These are phyloP conservation scores for Stenodema calcarata DNA, from an alignment of 2,888 invertebrate genomes.

Conservation along the genomic window DNA sequence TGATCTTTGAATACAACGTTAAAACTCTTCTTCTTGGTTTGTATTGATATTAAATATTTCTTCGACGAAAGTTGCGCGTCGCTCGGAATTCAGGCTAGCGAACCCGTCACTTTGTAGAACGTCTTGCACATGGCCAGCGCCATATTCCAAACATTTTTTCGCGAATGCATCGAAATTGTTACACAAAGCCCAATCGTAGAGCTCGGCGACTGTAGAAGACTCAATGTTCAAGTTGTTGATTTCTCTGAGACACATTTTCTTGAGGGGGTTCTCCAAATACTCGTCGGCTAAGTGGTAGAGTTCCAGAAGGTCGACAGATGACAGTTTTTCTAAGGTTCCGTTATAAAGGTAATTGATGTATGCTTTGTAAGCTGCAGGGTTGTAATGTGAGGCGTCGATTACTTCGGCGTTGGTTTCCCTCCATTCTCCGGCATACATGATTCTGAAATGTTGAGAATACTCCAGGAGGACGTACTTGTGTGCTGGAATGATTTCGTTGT, in stretches of 20 bases:
- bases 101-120: slow-evolving; percentile 14
- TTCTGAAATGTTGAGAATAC: neutral
- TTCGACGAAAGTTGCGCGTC: slow-evolving; percentile 3
- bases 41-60: neutral
- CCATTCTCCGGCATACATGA: slow-evolving; percentile 4
- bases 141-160: neutral
- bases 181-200: slow-evolving; percentile 9
- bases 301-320: slow-evolving; percentile 10
- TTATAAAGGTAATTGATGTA: slow-evolving; percentile 4
- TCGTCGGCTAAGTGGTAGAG: slow-evolving; percentile 29
- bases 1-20: too few species aligned
- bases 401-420: neutral
- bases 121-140: slow-evolving; percentile 7
- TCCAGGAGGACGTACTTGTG: slow-evolving; percentile 10
- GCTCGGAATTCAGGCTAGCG: neutral
- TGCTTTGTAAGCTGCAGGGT: slow-evolving; percentile 11
- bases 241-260: neutral
- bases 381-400: slow-evolving; percentile 15
- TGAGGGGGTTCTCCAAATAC: slow-evolving; percentile 1
- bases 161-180: neutral
- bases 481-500: neutral
- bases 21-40: too few species aligned
- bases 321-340: neutral
- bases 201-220: slow-evolving; percentile 21
- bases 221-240: slow-evolving; percentile 1